phyloP scores from a whole-genome alignment of 2,888 invertebrate species.

The Drosophila phalerata region DNA sequence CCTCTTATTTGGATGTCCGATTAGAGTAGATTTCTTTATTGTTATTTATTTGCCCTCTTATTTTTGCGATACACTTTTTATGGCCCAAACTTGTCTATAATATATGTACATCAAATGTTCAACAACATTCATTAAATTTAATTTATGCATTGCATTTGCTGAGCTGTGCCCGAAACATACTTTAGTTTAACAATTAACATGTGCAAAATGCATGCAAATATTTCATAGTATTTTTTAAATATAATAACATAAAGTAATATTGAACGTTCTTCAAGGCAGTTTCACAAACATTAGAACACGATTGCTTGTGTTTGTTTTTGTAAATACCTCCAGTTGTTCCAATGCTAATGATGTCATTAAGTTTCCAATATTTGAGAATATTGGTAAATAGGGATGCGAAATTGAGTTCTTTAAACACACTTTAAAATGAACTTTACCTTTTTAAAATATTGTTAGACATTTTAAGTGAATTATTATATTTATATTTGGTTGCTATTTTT shows the following conservation, averaged over 20 bases:
- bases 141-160: constrained; percentile 5
- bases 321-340: neutral
- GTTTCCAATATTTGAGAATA: neutral
- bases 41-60: constrained; percentile 19
- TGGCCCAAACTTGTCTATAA: neutral
- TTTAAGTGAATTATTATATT: neutral
- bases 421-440: too few species aligned
- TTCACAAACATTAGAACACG: constrained; percentile 6
- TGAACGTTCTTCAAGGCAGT: neutral
- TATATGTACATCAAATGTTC: constrained; percentile 3
- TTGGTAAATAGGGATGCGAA: constrained; percentile 3
- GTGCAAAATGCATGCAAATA: constrained; percentile 35
- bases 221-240: constrained; percentile 15
- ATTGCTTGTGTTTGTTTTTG: constrained; percentile 19
- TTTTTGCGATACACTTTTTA: constrained; percentile 2
- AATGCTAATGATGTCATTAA: constrained; percentile 13
- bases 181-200: constrained; percentile 38
- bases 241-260: constrained; percentile 17
- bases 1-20: constrained; percentile 36
- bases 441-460: too few species aligned
- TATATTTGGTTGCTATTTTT: constrained; percentile 6
- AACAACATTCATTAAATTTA: constrained; percentile 1
- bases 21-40: constrained; percentile 29
- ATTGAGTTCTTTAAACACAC: neutral
- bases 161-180: neutral